Evolutionary conservation across 2,888 invertebrate genomes (phyloP), one percentile per base, ranked within the genome.

Genomic region (Phlogophora meticulosa): DNA sequence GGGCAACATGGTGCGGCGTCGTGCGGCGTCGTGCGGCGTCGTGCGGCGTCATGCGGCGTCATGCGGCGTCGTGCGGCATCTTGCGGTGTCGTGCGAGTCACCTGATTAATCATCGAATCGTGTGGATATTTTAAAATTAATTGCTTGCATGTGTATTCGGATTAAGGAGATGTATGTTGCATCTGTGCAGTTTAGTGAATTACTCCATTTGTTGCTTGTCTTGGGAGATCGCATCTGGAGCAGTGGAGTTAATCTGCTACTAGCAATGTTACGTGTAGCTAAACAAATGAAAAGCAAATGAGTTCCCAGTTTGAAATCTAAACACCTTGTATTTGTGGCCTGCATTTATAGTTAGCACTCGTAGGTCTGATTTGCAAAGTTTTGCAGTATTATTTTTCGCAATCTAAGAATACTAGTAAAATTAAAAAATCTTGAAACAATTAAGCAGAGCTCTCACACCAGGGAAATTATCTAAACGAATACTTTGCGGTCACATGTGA

Each of bases 61-160:
- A 40, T 52, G 51, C 45, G 48, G 43, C 34, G 17, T 36, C 52
- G 55, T 45, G 17, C 46, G 10, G n/a, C 22, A 46, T 53, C 64
- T 53, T 64, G 46, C 22, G 42, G 53, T 65, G 53, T 58, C 38
- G 55, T 56, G 57, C 58, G 45, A 28, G 22, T 17, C n/a, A 42
- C 40, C 52, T 83, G 83, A 81, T 78, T 73, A 76, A 83, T 83
- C 72, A 61, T 60, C 48, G 36, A 46, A 68, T 53, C 60, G 52
- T 71, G 64, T 10, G 68, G 69, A 67, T 68, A 80, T 83, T 75
- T 78, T 78, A 66, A 63, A 73, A 80, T 67, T 67, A 78, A 75
- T 80, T 66, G 62, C 53, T n/a, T 68, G 59, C 71, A 69, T 71
- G 66, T 76, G 57, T 62, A 38, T 7, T n/a, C 7, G 57, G 55